These are phyloP conservation scores for Ornithoptera priamus DNA, from an alignment of 2,888 invertebrate genomes.

Conservation along the genomic window DNA sequence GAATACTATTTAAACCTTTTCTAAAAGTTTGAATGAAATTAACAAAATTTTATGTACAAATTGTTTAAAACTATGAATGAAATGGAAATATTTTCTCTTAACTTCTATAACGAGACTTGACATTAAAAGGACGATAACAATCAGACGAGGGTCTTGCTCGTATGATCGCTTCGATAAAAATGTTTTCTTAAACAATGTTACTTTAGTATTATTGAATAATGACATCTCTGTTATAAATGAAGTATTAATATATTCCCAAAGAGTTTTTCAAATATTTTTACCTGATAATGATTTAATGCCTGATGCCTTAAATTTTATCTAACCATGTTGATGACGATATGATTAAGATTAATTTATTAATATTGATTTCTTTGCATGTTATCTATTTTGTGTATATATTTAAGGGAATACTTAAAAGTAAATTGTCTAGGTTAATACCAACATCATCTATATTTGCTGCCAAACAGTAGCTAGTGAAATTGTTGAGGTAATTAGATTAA, in stretches of 20 bases:
- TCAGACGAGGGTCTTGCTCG: no score
- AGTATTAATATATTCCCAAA: slow-evolving; percentile 1
- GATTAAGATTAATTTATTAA: not conserved
- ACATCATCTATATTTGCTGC: no score
- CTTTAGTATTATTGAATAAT: not conserved
- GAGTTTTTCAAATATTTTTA: not conserved
- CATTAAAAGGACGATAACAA: no score
- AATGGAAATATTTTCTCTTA: no score
- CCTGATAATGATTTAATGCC: not conserved
- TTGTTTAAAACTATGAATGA: not conserved
- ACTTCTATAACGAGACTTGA: no score
- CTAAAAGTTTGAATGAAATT: slow-evolving; percentile 3
- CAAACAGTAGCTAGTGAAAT: no score
- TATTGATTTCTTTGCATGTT: not conserved
- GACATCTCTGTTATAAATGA: not conserved
- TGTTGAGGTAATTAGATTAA: no score
- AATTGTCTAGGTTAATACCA: no score
- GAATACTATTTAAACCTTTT: slow-evolving; percentile 6
- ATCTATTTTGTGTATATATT: no score
- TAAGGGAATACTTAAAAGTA: no score
- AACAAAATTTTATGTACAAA: not conserved
- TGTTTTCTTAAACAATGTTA: not conserved
- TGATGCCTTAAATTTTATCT: not conserved
- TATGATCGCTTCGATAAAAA: not conserved
- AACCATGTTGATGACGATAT: not conserved